phyloP scores from a whole-genome alignment of 2,888 invertebrate species.

The Erebia ligea region DNA sequence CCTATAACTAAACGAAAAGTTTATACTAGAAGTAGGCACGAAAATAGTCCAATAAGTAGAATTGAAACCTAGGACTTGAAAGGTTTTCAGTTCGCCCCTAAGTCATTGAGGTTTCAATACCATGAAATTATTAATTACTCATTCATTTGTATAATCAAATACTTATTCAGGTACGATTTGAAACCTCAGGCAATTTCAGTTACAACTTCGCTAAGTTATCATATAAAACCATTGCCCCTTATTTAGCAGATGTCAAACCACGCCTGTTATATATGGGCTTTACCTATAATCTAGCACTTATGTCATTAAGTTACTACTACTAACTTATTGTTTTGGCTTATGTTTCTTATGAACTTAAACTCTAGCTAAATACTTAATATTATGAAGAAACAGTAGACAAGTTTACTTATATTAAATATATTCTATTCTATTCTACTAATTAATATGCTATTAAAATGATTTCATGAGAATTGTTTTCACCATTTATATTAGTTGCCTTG shows the following conservation, averaged over 20 bases:
- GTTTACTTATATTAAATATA: not conserved
- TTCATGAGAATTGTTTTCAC: constrained; percentile 39
- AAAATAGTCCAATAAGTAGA: too few species aligned
- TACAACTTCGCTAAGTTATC: too few species aligned
- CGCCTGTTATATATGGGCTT: not conserved
- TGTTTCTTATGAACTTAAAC: constrained; percentile 12
- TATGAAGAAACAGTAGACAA: not conserved
- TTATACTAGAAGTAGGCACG: too few species aligned
- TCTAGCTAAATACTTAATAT: constrained; percentile 1
- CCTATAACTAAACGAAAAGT: too few species aligned
- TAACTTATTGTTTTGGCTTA: constrained; percentile 24
- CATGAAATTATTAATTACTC: not conserved
- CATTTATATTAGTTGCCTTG: constrained; percentile 65
- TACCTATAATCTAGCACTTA: not conserved
- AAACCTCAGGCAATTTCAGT: too few species aligned
- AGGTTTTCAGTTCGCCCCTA: too few species aligned
- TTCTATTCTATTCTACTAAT: too few species aligned
- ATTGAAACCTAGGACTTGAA: too few species aligned
- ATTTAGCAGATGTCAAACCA: not conserved
- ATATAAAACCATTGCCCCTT: too few species aligned
- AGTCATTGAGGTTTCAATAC: not conserved
- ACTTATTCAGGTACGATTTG: too few species aligned
- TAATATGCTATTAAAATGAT: constrained; percentile 37
- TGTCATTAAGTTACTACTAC: not conserved
- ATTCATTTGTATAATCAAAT: too few species aligned